A percentile compares a stretch with the other conserved stretches of the same genome.
Conservation (phyloP, 2,888 invertebrate genomes). For the Platerodrilus igneus region DNA sequence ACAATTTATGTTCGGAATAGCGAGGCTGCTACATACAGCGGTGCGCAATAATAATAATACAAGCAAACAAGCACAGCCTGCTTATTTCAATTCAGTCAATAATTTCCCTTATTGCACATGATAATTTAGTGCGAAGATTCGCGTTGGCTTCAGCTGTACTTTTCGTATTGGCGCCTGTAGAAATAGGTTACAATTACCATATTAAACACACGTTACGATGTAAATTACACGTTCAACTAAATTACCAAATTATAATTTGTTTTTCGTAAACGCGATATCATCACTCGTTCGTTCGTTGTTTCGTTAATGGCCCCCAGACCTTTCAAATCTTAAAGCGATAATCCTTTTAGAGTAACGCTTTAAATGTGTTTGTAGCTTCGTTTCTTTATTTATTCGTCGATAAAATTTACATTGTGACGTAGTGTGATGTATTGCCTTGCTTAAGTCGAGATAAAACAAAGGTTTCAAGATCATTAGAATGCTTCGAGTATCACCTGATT, state of each 20-base stretch:
- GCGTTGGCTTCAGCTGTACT: conserved; percentile 19
- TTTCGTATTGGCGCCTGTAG: conserved; percentile 28
- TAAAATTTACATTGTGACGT: conserved; percentile 25
- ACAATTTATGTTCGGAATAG: no score
- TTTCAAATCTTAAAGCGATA: conserved; percentile 20
- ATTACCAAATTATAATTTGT: conserved; percentile 15
- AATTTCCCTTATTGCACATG: no score
- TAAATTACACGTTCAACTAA: conserved; percentile 18
- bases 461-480: conserved; percentile 31
- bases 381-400: conserved; percentile 18
- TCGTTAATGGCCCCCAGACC: conserved; percentile 15
- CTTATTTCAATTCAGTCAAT: no score
- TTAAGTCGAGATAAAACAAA: conserved; percentile 18
- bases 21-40: no score
- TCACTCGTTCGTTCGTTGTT: no score
- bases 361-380: conserved; percentile 19
- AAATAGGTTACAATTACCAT: conserved; percentile 33
- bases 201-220: conserved; percentile 27
- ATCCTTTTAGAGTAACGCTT: conserved; percentile 18
- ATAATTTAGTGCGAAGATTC: no score
- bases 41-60: no score
- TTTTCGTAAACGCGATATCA: no score
- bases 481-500: conserved; percentile 35
- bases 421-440: conserved; percentile 21
- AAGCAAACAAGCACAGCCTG: no score